These are phyloP conservation scores for Ephialtes manifestator DNA, from an alignment of 2,888 invertebrate species.

Conservation along the genomic window DNA sequence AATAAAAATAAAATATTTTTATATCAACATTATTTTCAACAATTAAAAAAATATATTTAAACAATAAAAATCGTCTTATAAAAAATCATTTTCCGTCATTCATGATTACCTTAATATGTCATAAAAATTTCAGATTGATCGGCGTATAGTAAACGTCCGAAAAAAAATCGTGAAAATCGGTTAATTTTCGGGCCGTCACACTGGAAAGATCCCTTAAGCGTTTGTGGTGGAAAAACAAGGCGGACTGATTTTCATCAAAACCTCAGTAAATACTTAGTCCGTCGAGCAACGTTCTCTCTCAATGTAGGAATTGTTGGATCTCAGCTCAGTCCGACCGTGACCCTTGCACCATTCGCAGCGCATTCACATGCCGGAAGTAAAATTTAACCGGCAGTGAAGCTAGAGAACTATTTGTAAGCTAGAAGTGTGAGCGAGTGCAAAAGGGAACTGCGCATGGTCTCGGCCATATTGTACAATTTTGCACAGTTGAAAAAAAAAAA, in stretches of 20 bases:
- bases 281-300: slow-evolving; percentile 62
- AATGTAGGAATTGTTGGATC: neutral
- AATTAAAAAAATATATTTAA: too few relatives aligned
- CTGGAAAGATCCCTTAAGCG: too few relatives aligned
- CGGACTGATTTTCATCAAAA: slow-evolving; percentile 19
- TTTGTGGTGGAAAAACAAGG: neutral
- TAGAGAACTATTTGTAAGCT: neutral
- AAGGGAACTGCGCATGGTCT: slow-evolving; percentile 20
- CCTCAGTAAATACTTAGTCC: slow-evolving; percentile 13
- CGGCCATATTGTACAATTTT: slow-evolving; percentile 17
- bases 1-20: too few relatives aligned
- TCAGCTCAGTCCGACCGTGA: slow-evolving; percentile 15
- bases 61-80: too few relatives aligned
- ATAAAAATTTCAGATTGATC: too few relatives aligned
- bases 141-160: too few relatives aligned
- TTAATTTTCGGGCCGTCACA: too few relatives aligned
- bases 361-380: slow-evolving; percentile 25
- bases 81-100: too few relatives aligned
- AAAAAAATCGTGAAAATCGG: too few relatives aligned
- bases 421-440: slow-evolving; percentile 19
- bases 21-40: too few relatives aligned
- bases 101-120: too few relatives aligned
- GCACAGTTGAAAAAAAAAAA: neutral
- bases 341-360: slow-evolving; percentile 26
- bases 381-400: slow-evolving; percentile 5